Evolutionary conservation across 2,797 vertebrate genomes (phyloP).

Genomic region (Hoplostethus atlanticus): DNA sequence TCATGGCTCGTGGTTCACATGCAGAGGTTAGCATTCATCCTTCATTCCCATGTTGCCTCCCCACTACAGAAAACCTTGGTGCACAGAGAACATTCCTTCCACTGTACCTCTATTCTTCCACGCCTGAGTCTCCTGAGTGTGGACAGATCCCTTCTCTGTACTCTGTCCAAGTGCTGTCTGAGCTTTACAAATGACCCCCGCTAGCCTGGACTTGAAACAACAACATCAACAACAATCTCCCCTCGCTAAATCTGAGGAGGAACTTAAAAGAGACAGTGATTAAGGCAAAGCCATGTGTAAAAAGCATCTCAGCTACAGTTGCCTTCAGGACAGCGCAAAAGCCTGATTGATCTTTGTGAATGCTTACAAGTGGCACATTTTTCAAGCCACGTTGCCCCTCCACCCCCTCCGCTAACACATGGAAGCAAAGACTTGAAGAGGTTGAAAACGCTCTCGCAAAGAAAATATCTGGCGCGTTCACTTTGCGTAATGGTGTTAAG

Average conservation of each 20-base stretch:
- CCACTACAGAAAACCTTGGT: slow-evolving; percentile 40
- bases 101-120: slow-evolving; percentile 45
- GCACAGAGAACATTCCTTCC: slow-evolving; percentile 52
- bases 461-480: neutral
- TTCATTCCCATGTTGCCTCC: slow-evolving; percentile 20
- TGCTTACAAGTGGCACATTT: neutral
- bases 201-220: slow-evolving; percentile 12
- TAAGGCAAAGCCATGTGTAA: slow-evolving; percentile 44
- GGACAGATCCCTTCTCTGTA: slow-evolving; percentile 22
- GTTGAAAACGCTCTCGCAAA: neutral
- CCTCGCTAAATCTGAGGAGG: slow-evolving; percentile 19
- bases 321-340: neutral
- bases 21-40: slow-evolving; percentile 50
- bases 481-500: slow-evolving; percentile 14
- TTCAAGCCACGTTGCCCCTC: neutral
- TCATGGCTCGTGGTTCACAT: slow-evolving; percentile 44
- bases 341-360: neutral
- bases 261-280: slow-evolving; percentile 43
- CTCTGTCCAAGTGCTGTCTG: slow-evolving; percentile 14
- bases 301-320: neutral
- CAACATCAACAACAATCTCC: slow-evolving; percentile 23
- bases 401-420: neutral
- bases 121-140: slow-evolving; percentile 8
- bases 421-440: neutral
- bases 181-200: slow-evolving; percentile 16